phyloP scores from a whole-genome alignment of 2,113 vertebrate genomes.

The Syrrhaptes paradoxus region DNA sequence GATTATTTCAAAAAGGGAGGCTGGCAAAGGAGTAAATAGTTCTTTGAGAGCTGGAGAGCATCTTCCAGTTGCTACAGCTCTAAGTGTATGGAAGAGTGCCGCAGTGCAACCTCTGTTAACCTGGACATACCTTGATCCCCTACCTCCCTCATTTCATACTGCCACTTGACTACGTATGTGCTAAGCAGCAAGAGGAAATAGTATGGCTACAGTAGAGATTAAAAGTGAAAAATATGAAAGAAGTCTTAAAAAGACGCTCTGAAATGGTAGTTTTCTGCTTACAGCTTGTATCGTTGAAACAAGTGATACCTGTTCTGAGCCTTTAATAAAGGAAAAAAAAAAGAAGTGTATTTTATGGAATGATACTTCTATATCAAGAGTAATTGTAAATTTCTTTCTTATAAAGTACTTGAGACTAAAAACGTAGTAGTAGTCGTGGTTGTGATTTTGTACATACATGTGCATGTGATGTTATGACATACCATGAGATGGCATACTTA shows the following conservation, averaged over 20 bases:
- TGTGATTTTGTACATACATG: fast-evolving
- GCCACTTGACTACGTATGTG: neutral
- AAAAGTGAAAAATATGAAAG: neutral
- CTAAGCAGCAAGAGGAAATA: neutral
- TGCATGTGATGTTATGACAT: neutral
- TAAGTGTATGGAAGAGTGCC: neutral
- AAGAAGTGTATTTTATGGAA: neutral
- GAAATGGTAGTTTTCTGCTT: neutral
- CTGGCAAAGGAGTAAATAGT: neutral
- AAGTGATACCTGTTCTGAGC: neutral
- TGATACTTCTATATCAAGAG: neutral
- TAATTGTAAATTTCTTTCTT: neutral
- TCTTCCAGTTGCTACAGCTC: neutral
- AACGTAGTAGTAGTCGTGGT: neutral
- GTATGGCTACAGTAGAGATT: neutral
- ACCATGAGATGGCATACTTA: neutral
- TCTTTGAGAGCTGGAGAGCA: neutral
- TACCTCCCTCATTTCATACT: neutral
- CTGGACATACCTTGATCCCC: neutral
- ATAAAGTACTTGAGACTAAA: neutral
- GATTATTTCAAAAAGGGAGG: neutral
- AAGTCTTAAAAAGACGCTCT: neutral
- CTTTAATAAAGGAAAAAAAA: neutral
- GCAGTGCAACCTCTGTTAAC: neutral
- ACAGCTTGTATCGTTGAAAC: neutral